Conservation (phyloP, 2,888 invertebrate species). For the Drosophila algonquin region DNA sequence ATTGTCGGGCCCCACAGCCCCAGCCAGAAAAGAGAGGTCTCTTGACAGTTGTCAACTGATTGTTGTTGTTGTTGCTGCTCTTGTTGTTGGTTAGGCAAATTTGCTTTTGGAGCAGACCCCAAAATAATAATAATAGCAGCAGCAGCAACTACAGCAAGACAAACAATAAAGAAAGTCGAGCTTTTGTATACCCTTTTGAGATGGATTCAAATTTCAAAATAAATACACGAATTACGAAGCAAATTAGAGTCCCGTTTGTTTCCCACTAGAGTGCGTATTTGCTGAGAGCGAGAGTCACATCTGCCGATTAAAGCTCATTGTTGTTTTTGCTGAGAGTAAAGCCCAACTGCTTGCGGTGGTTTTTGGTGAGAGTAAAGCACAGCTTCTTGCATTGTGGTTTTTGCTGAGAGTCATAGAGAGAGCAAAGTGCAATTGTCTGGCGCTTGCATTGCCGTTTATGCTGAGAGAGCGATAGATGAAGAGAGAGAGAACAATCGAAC, state of each 20-base stretch:
- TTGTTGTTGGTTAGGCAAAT: conserved; percentile 42
- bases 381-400: too few species aligned
- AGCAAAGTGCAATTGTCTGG: too few species aligned
- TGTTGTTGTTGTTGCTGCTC: conserved; percentile 39
- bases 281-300: neutral
- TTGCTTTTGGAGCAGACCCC: conserved; percentile 53
- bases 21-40: conserved; percentile 3
- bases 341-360: too few species aligned
- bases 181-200: neutral
- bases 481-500: neutral
- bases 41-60: conserved; percentile 58
- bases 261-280: neutral
- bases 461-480: neutral
- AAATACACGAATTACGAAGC: neutral
- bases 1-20: conserved; percentile 25
- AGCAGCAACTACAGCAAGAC: conserved; percentile 36
- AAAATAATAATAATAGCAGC: conserved; percentile 56
- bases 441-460: neutral
- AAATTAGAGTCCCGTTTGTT: neutral
- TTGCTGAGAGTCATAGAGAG: too few species aligned
- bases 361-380: too few species aligned
- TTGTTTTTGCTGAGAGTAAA: too few species aligned
- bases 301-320: neutral
- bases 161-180: neutral
- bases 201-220: neutral